Evolutionary conservation across 2,888 invertebrate genomes (phyloP).

Genomic region (Erebia palarica): DNA sequence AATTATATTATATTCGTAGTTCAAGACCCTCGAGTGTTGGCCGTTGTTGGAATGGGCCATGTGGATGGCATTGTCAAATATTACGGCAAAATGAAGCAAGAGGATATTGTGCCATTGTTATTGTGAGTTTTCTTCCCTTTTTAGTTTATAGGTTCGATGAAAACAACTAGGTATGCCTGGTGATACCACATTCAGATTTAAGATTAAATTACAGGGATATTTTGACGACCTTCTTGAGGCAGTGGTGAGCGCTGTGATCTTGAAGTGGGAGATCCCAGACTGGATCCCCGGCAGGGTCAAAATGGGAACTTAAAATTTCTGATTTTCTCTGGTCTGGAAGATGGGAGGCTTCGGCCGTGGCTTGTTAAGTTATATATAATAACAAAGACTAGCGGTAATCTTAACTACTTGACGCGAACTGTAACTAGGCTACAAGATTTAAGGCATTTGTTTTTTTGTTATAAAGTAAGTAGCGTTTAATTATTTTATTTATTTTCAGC

Average conservation of each 20-base stretch:
- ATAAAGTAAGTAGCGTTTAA: conserved; percentile 28
- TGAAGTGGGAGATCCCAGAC: too few species aligned
- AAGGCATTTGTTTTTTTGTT: conserved; percentile 27
- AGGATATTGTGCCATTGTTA: conserved; percentile 71
- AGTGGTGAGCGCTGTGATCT: too few species aligned
- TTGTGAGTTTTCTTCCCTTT: conserved; percentile 56
- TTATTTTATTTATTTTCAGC: conserved; percentile 55
- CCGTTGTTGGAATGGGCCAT: conserved; percentile 98
- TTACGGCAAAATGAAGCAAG: conserved; percentile 72
- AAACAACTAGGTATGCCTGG: neutral
- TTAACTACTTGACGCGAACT: too few species aligned
- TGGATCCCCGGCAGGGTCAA: too few species aligned
- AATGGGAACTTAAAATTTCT: too few species aligned
- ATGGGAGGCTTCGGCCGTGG: too few species aligned
- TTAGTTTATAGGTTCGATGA: neutral
- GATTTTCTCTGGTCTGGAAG: too few species aligned
- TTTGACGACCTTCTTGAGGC: too few species aligned
- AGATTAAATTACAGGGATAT: too few species aligned
- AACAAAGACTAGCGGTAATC: too few species aligned
- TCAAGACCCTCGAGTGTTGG: conserved; percentile 89
- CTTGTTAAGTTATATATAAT: too few species aligned
- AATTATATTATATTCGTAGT: conserved; percentile 47
- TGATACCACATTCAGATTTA: too few species aligned
- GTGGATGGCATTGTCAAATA: conserved; percentile 89
- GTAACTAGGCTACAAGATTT: neutral